A percentile compares a stretch with the other conserved stretches of the same genome.
Evolutionary conservation across 2,113 vertebrate genomes (phyloP).

Genomic region (Choloepus hoffmanni): DNA sequence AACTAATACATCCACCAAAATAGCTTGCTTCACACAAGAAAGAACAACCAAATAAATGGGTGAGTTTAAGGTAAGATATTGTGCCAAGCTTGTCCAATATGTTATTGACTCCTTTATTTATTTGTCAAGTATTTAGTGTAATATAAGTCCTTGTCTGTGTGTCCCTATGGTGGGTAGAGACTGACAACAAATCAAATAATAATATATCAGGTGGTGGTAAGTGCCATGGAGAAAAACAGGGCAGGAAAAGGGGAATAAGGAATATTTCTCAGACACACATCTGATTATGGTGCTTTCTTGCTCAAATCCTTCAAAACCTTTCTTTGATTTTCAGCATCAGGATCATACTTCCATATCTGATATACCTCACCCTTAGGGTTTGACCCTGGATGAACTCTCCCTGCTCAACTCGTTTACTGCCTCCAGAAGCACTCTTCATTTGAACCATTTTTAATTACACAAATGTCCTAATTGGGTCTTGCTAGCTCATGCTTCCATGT

Average conservation of each 20-base stretch:
- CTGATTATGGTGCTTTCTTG: neutral
- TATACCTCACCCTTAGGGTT: neutral
- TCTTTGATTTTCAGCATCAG: neutral
- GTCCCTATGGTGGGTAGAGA: neutral
- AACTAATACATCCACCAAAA: neutral
- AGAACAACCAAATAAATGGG: neutral
- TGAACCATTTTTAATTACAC: neutral
- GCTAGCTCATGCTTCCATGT: neutral
- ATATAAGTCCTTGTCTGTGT: neutral
- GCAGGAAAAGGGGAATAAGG: neutral
- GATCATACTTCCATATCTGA: neutral
- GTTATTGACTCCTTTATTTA: neutral
- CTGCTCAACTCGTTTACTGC: neutral
- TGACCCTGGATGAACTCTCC: neutral
- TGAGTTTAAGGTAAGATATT: neutral
- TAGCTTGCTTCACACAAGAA: neutral
- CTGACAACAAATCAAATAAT: conserved; percentile 9
- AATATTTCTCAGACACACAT: neutral
- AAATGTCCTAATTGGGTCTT: neutral
- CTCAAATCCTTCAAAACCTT: neutral
- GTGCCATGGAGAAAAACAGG: neutral
- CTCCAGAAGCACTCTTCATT: neutral
- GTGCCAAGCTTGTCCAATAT: neutral
- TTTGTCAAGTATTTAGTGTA: neutral
- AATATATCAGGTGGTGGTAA: neutral